Base-by-base conservation (phyloP, 1,140 invertebrate genomes). In the Mizuhopecten yessoensis region DNA sequence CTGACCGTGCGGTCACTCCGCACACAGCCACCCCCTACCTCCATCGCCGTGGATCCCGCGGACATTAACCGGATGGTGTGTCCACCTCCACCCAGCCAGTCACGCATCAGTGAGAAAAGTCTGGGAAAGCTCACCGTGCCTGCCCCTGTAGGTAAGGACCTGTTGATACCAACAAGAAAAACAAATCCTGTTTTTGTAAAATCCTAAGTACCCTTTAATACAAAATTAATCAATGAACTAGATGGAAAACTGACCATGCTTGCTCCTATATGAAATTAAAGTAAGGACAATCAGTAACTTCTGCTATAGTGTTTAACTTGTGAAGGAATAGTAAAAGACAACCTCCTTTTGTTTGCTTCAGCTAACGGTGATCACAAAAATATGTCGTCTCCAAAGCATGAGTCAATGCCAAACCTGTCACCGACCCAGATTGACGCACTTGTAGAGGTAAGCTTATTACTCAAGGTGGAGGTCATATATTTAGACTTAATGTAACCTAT, bases 1-100 rank as follows among this genome's bases (percentile, higher is more conserved):
- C 98, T 99, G 98, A 99, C 99, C 98, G 99, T 99, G 98, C 97
- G 99, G 0, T 99, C 98, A 33, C 99, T 99, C n/a, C 97, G 99
- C 94, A 99, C 98, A 0, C 98, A 99, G 96, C 98, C 98, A 34
- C 98, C 99, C 17, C 42, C 89, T 15, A 91, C 92, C 17, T 93
- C 95, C 34, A 91, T 94, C 45, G 93, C 93, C 45, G 94, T 94
- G 88, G 92, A 94, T 1, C 94, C 94, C 20, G 98, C 99, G 95
- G 99, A 99, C 96, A 99, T 99, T 96, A 98, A 99, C 96, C 98
- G 98, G 92, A 97, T 99, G 94, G 98, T 99, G 75, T 99, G 99
- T 96, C 98, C 98, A 36, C 99, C 99, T 49, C 99, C 99, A 34
- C 96, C 96, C 3, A 98, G 98, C 95, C 98, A 99, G 93, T 98